phyloP scores from a whole-genome alignment of 2,888 invertebrate species.

The Aelia acuminata region DNA sequence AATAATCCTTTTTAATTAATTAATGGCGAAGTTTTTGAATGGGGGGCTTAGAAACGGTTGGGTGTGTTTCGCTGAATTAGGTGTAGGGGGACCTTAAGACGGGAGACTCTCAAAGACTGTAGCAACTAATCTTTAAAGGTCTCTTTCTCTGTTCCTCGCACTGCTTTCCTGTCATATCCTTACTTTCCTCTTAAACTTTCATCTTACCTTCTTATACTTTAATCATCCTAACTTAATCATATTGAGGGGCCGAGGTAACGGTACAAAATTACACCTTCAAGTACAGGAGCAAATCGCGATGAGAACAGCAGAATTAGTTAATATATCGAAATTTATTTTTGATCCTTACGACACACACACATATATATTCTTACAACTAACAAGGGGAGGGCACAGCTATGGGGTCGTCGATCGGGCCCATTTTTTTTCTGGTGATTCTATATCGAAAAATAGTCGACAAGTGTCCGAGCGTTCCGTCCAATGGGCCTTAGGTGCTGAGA shows the following conservation, averaged over 20 bases:
- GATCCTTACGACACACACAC: neutral
- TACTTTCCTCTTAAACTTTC: neutral
- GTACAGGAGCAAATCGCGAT: neutral
- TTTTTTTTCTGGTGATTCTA: no score
- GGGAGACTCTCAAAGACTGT: neutral
- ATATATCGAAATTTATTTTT: no score
- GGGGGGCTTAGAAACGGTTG: neutral
- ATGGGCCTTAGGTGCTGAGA: no score
- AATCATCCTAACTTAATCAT: neutral
- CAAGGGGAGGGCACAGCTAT: no score
- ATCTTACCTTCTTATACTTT: neutral
- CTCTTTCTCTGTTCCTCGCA: no score
- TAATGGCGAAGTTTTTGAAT: neutral
- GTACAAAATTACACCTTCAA: neutral
- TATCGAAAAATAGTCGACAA: no score
- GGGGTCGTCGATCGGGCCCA: no score
- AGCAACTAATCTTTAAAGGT: neutral
- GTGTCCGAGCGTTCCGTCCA: no score
- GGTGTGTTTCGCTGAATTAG: slow-evolving; percentile 10
- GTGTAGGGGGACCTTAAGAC: neutral
- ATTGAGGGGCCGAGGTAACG: neutral
- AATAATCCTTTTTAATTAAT: neutral
- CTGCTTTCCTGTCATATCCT: neutral
- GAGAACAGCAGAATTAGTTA: neutral
- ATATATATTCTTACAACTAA: no score